Evolutionary conservation across 2,888 invertebrate species (phyloP).

Genomic region (Leptinotarsa rubiginosa): DNA sequence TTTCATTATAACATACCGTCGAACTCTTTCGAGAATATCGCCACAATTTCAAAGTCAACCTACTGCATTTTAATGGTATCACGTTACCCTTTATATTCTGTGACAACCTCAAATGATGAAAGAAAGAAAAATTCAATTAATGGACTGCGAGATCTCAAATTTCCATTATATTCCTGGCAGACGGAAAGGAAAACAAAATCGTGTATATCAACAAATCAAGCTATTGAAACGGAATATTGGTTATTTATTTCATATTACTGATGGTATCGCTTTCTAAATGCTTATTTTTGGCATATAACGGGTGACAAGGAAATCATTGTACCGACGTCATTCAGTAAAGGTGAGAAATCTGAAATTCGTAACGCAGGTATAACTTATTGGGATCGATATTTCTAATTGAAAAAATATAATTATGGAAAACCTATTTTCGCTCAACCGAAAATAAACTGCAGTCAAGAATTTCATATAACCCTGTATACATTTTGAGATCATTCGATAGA

Average conservation of each 20-base stretch:
- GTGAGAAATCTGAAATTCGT: too few relatives aligned
- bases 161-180: conserved; percentile 14
- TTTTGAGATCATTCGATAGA: too few relatives aligned
- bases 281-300: too few relatives aligned
- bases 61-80: conserved; percentile 12
- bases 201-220: conserved; percentile 16
- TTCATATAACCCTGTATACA: too few relatives aligned
- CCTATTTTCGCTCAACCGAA: too few relatives aligned
- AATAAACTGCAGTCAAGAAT: too few relatives aligned
- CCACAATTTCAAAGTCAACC: background rate
- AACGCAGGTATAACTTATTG: too few relatives aligned
- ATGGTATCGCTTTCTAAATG: background rate
- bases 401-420: too few relatives aligned
- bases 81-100: conserved; percentile 15
- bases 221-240: background rate
- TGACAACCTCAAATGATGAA: conserved; percentile 7
- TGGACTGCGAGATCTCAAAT: conserved; percentile 4
- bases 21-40: conserved; percentile 1
- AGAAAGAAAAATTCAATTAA: conserved; percentile 21
- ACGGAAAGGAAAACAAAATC: conserved; percentile 5
- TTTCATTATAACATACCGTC: background rate
- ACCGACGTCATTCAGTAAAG: too few relatives aligned
- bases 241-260: background rate
- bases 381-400: too few relatives aligned
- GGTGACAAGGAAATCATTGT: too few relatives aligned